Evolutionary conservation across 2,113 vertebrate genomes (phyloP), one percentile per base, ranked within the genome.

Genomic region (Baryphthengus martii): DNA sequence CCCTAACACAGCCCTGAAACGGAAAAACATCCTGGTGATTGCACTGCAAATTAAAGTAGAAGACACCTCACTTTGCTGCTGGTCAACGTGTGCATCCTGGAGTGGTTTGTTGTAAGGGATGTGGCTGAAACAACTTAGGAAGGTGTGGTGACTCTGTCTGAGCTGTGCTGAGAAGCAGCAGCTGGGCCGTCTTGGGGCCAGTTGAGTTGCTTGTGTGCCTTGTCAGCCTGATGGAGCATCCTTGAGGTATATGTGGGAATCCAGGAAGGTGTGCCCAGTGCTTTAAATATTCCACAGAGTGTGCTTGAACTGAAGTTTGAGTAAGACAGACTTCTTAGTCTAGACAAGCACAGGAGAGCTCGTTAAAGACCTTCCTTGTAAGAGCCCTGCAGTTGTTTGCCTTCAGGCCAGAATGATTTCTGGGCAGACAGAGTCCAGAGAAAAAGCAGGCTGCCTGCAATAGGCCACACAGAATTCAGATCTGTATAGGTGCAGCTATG

Each of bases 101-200:
- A 44, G 26, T 33, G 42, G 37, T 20, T 17, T 19, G 14, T 20
- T 0, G 1, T 52, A 17, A 39, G 0, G 3, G 10, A 8, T 58
- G 10, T 47, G 55, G 25, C 29, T 26, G 20, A 42, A 59, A n/a
- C 15, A 10, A 2, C 26, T 20, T 1, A 0, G 23, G 61, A 26
- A 15, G 11, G 13, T 44, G 42, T 0, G 1, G 33, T 33, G 45
- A n/a, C 42, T 10, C 0, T n/a, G 3, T 7, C 23, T 44, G 19
- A 45, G 58, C 8, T 11, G 2, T 0, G 4, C 12, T 45, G 47
- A 14, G 4, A 55, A 55, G 55, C 39, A 24, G 33, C 17, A 10
- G 21, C 20, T 18, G 2, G 44, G 31, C 31, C 47, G 26, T 53
- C 39, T 13, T 24, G 70, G 19, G 23, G 31, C 9, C 28, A 8